Evolutionary conservation across 1,140 invertebrate species (phyloP).

Genomic region (Papilio polytes): DNA sequence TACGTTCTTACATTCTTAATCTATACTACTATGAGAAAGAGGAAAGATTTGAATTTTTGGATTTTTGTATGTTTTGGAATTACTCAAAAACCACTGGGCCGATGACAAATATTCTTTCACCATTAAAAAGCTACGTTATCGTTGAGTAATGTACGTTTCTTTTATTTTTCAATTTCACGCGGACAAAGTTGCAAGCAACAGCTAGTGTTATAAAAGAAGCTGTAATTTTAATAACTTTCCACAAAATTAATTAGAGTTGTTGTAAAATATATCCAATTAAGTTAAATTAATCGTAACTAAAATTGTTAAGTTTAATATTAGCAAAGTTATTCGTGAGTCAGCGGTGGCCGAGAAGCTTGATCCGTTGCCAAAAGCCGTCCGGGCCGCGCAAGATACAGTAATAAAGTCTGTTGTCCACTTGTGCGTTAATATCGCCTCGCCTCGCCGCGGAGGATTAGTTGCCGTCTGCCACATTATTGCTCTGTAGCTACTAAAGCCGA

Average conservation of each 20-base stretch:
- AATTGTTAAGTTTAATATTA: slow-evolving; percentile 8
- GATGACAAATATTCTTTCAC: no score
- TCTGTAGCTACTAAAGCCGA: slow-evolving; percentile 44
- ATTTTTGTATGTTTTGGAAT: no score
- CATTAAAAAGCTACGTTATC: no score
- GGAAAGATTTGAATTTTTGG: no score
- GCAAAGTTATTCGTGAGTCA: neutral
- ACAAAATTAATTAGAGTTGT: neutral
- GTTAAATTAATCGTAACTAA: neutral
- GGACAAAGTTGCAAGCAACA: no score
- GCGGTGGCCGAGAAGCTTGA: neutral
- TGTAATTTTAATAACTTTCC: neutral
- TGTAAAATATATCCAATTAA: slow-evolving; percentile 4
- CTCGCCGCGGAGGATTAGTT: slow-evolving; percentile 45
- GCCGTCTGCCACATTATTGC: slow-evolving; percentile 51
- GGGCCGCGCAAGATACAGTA: slow-evolving; percentile 23
- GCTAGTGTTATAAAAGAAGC: neutral
- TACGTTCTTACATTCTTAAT: no score
- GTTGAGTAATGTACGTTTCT: no score
- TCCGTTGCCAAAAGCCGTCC: slow-evolving; percentile 23
- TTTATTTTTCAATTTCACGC: no score
- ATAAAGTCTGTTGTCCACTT: slow-evolving; percentile 33
- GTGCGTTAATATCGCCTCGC: slow-evolving; percentile 46
- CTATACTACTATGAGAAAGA: no score
- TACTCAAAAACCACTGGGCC: no score